A percentile compares a stretch with the other conserved stretches of the same genome.
Evolutionary conservation across 1,140 invertebrate genomes (phyloP).

Genomic region (Steinernema khuongi): DNA sequence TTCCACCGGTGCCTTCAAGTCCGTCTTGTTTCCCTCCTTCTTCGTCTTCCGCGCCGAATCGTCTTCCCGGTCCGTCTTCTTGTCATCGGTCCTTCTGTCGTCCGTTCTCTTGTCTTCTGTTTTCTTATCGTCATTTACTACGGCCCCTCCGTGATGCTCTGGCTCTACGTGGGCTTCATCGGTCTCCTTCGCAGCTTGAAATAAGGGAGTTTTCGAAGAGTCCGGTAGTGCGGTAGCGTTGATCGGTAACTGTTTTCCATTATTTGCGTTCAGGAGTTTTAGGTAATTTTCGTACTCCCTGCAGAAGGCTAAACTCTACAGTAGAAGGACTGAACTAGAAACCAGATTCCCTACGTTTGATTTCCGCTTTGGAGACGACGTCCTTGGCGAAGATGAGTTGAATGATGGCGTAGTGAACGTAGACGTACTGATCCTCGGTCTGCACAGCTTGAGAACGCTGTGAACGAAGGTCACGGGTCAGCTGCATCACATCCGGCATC

Average conservation of each 20-base stretch:
- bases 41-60: too few species aligned
- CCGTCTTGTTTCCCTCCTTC: neutral
- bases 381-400: conserved; percentile 4
- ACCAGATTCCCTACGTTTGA: neutral
- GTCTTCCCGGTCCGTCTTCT: too few species aligned
- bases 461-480: conserved; percentile 28
- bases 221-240: neutral
- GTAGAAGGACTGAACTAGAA: neutral
- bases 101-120: neutral
- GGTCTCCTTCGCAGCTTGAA: neutral
- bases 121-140: neutral
- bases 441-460: conserved; percentile 39
- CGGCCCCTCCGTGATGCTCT: neutral
- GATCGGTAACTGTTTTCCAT: neutral
- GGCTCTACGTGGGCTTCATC: neutral
- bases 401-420: conserved; percentile 30
- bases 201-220: neutral
- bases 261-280: neutral
- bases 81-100: neutral
- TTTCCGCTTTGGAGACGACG: neutral
- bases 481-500: conserved; percentile 21
- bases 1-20: neutral
- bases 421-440: conserved; percentile 43
- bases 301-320: neutral
- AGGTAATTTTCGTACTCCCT: conserved; percentile 6